These are phyloP conservation scores for Syngnathus rostellatus DNA, from an alignment of 2,797 vertebrate genomes.

Conservation along the genomic window DNA sequence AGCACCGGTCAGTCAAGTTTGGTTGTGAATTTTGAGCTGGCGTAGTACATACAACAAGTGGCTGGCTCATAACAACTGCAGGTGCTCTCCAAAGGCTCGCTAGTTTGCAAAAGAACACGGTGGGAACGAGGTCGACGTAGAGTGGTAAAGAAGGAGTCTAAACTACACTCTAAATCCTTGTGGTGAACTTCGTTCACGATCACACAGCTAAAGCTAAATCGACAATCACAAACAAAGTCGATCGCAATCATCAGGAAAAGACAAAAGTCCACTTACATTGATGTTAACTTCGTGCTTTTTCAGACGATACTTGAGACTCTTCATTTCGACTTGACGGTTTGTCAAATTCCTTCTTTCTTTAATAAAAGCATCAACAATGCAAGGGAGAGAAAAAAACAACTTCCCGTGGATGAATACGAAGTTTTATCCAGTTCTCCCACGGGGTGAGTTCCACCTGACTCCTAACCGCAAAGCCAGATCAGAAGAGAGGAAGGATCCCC, in stretches of 20 bases:
- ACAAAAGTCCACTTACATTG: conserved; percentile 67
- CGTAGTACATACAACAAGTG: not conserved
- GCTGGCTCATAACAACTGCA: not conserved
- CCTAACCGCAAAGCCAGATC: conserved; percentile 43
- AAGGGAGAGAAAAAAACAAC: conserved; percentile 23
- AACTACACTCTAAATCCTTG: not conserved
- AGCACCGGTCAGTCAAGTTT: not conserved
- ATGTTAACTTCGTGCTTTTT: conserved; percentile 81
- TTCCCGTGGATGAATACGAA: conserved; percentile 8
- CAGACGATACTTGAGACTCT: conserved; percentile 79
- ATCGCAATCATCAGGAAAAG: not conserved
- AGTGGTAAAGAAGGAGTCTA: not conserved
- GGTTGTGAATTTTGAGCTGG: not conserved
- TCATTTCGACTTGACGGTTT: conserved; percentile 57
- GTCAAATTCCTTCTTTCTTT: conserved; percentile 9
- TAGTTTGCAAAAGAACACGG: not conserved
- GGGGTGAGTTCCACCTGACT: conserved; percentile 73
- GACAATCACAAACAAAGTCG: not conserved
- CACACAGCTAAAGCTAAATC: conserved; percentile 6
- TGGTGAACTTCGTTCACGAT: not conserved
- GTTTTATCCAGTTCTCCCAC: conserved; percentile 18
- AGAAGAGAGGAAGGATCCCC: conserved; percentile 31
- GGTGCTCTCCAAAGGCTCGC: conserved; percentile 3
- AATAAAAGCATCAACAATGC: conserved; percentile 18
- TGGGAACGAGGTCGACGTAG: not conserved